Base-by-base conservation (phyloP, 1,140 invertebrate species). In the Trachymyrmex cornetzi region DNA sequence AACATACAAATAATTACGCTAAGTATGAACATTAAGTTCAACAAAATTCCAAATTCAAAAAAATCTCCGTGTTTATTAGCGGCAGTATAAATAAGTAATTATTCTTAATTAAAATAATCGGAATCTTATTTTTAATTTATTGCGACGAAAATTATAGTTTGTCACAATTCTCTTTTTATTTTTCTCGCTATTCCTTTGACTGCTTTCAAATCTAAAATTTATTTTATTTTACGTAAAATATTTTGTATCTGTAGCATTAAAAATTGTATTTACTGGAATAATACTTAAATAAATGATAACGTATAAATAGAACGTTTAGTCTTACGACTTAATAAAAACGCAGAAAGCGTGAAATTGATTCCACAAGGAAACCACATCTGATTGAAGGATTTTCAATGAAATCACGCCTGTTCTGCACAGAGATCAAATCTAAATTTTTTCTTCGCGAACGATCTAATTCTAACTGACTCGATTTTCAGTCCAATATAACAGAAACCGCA, bases 291-390 rank as follows among this genome's bases (percentile, higher is more conserved):
- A 12, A 38, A 2, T 53, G 34, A 55, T n/a, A 61, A 77, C 6
- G 30, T 3, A 16, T 24, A 27, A 14, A 69, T 55, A 53, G 9
- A 5, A 14, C 55, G 3, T 53, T 38, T 24, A 80, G 27, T 24
- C 30, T 81, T 71, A 55, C 55, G 16, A 30, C 44, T 79, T 66
- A 7, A n/a, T 4, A 77, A 77, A 64, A 79, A 48, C 2, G 14
- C 22, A 19, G 64, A 71, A 81, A 81, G 77, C 48, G 30, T 55
- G 64, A 81, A 69, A 81, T 44, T 48, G 22, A 81, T 24, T 81
- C 48, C 3, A 5, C 9, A 55, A 69, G 14, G 22, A 71, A 81
- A 81, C 16, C 48, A 22, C 48, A 63, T 77, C n/a, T 53, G 30
- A 81, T 71, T 30, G 77, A 71, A 71, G 22, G 14, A 27, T 80